Evolutionary conservation across 2,113 vertebrate species (phyloP), one percentile per base, ranked within the genome.

Genomic region (Apistogramma diplotaenia): DNA sequence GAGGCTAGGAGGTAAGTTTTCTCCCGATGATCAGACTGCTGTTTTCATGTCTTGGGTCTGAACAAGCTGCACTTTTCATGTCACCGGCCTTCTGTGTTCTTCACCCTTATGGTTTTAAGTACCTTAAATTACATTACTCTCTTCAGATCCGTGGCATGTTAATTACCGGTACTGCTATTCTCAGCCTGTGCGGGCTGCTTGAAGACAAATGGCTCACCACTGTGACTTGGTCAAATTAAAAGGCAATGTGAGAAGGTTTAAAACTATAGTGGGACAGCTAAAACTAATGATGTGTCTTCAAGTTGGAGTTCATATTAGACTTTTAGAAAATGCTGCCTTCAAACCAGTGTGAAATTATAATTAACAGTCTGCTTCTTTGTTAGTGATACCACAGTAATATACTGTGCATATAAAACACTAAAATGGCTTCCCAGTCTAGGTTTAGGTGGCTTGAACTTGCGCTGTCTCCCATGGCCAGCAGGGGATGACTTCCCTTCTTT

Each of bases 1-100:
- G 94, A 97, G 98, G 94, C 96, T 99, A 96, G 98, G 97, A 92
- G 97, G 97, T 98, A 84, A 96, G 97, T 96, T 84, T 7, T 23
- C 57, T n/a, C 77, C 18, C 12, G 9, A 40, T 25, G 19, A 57
- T 1, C 1, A 57, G 35, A 79, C 7, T 15, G n/a, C 71, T n/a
- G 2, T 72, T 73, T 19, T 62, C 16, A 19, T 59, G 53, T 70
- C 5, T 0, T 60, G 7, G 8, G 8, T 43, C 19, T 81, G 7
- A 57, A 76, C 60, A 59, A 65, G 27, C 11, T 1, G 3, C 23
- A 67, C 27, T 83, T 72, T 58, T 79, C 56, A 27, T 76, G 74
- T 76, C 61, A 61, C 33, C 27, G 35, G n/a, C 59, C n/a, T 51
- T 83, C 65, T 75, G 29, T 75, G 51, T 46, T 55, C 31, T 58